Evolutionary conservation across 2,888 invertebrate species (phyloP).

Genomic region (Toxonevra muliebris): DNA sequence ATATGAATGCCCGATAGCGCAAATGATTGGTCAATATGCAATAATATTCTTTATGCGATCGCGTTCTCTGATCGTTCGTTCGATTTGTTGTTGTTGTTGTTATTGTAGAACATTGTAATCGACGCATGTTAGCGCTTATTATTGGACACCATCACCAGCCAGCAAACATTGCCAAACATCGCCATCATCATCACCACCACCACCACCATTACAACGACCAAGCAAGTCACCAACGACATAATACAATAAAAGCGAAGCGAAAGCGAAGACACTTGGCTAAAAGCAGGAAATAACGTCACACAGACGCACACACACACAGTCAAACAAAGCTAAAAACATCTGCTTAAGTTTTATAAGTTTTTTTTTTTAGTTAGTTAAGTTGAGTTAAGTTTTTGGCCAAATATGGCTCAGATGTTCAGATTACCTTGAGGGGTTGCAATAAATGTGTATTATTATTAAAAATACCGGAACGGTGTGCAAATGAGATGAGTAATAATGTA

Average conservation of each 20-base stretch:
- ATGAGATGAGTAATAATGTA: constrained; percentile 29
- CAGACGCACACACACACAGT: constrained; percentile 32
- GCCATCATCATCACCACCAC: constrained; percentile 6
- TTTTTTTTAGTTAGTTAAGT: constrained; percentile 10
- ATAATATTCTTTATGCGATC: constrained; percentile 35
- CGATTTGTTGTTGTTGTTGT: constrained; percentile 13
- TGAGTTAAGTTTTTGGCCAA: constrained; percentile 34
- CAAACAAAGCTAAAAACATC: constrained; percentile 37
- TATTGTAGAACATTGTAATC: constrained; percentile 30
- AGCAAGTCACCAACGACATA: constrained; percentile 25
- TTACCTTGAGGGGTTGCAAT: constrained; percentile 42
- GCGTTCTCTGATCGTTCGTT: constrained; percentile 11
- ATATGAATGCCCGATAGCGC: constrained; percentile 56
- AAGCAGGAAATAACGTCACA: constrained; percentile 45
- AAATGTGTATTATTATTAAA: constrained; percentile 24
- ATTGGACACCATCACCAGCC: constrained; percentile 9
- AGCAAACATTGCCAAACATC: neutral
- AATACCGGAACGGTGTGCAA: constrained; percentile 38
- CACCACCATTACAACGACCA: constrained; percentile 4
- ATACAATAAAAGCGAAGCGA: constrained; percentile 13
- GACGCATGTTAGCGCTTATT: constrained; percentile 19
- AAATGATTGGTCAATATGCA: constrained; percentile 53
- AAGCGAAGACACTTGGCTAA: constrained; percentile 16
- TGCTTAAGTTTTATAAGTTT: constrained; percentile 34
- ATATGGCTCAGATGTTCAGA: constrained; percentile 45